Evolutionary conservation across 2,888 invertebrate genomes (phyloP), one percentile per base, ranked within the genome.

Genomic region (Poecilus cupreus): DNA sequence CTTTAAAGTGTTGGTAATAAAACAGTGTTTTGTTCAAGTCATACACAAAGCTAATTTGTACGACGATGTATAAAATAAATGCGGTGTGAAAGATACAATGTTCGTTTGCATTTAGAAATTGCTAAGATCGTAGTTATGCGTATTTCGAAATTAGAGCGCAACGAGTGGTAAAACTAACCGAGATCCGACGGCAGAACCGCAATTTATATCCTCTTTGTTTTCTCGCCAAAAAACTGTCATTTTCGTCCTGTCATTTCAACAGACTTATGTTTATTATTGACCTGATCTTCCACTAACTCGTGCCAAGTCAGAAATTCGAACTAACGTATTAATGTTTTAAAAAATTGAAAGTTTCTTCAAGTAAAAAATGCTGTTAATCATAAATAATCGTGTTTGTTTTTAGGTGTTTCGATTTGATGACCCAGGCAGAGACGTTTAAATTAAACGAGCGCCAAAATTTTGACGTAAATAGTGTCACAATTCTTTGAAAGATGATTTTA

Each of bases 231-330:
- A 57, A 60, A 20, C 77, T 77, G 77, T 77, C 77, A 54, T 39
- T 60, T 77, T 37, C 32, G 18, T 4, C 10, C 22, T 60, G 77
- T 77, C 77, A 77, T 77, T 60, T 77, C 77, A 60, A 26, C 51
- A 51, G 75, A 51, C 22, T 77, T 49, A 46, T 22, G 43, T 77
- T 77, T 77, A 77, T 77, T 77, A 77, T 77, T 60, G 77, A 77
- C 77, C 22, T 60, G 37, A 60, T 22, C 24, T 32, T 26, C 13
- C 24, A 18, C 4, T 8, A 4, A 18, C 32, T n/a, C 4, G 1
- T 60, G 60, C 60, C 60, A 60, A 60, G n/a, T 26, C 13, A 3
- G 60, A 60, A 26, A 60, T 60, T 32, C 8, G 60, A 60, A 60
- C 60, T 60, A 18, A 51, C 18, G 16, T 13, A 51, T 51, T 51